Base-by-base conservation (phyloP, 2,888 invertebrate species). In the Celastrina argiolus region DNA sequence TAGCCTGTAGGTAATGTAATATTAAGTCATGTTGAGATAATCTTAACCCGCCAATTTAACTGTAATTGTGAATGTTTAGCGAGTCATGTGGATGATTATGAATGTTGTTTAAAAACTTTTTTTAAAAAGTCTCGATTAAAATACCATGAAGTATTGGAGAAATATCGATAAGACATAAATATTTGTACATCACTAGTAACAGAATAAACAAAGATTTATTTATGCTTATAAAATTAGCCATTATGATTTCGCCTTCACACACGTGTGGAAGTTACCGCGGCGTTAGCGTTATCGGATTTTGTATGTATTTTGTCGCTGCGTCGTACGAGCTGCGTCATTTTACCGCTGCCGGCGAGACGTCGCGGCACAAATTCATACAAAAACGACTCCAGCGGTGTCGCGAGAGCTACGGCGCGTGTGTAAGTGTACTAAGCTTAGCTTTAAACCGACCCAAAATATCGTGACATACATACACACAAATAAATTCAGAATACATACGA, bases 381-480 rank as follows among this genome's bases (percentile, higher is more conserved):
- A n/a, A n/a, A n/a, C n/a, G n/a, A n/a, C n/a, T n/a, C n/a, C n/a
- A n/a, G n/a, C n/a, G n/a, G n/a, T n/a, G n/a, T n/a, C n/a, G n/a
- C n/a, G n/a, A n/a, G n/a, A n/a, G n/a, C n/a, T n/a, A n/a, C n/a
- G n/a, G n/a, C n/a, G n/a, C n/a, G n/a, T n/a, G n/a, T n/a, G n/a
- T n/a, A n/a, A n/a, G n/a, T n/a, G n/a, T n/a, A n/a, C n/a, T n/a
- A n/a, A n/a, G n/a, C n/a, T n/a, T n/a, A n/a, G n/a, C n/a, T n/a
- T n/a, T n/a, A n/a, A n/a, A n/a, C n/a, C n/a, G n/a, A n/a, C n/a
- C n/a, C n/a, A n/a, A n/a, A n/a, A n/a, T n/a, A n/a, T n/a, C n/a
- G n/a, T 45, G 45, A 45, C 45, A 45, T 45, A 51, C 51, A 26
- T 51, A 18, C 36, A 51, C 16, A 51, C 12, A 51, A 51, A 51